phyloP scores from a whole-genome alignment of 23 tunicate species.

The Ciona savignyi region DNA sequence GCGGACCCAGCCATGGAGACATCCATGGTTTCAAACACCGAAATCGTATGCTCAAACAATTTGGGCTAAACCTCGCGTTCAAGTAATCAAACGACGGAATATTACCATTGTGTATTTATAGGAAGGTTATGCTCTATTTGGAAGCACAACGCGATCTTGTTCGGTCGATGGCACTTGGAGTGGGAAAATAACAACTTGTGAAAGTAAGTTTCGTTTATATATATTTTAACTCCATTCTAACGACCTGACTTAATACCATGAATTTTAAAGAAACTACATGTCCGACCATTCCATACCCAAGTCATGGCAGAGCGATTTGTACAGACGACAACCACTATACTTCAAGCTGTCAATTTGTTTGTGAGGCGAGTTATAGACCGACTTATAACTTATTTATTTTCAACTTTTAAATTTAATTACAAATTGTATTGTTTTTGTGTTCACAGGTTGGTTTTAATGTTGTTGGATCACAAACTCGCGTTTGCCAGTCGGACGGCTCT shows the following conservation, averaged over 20 bases:
- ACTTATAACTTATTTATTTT: too few relatives aligned
- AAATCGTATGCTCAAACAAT: too few relatives aligned
- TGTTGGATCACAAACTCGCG: slow-evolving; percentile 27
- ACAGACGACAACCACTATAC: slow-evolving; percentile 47
- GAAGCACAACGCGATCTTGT: slow-evolving; percentile 1
- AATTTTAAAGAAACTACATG: slow-evolving; percentile 53
- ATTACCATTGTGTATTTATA: too few relatives aligned
- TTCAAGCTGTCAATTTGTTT: slow-evolving; percentile 69
- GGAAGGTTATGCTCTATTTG: slow-evolving; percentile 4
- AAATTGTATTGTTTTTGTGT: too few relatives aligned
- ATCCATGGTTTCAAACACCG: too few relatives aligned
- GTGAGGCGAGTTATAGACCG: slow-evolving; percentile 58
- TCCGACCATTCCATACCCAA: slow-evolving; percentile 48
- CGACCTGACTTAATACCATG: too few relatives aligned
- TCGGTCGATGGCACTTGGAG: not conserved
- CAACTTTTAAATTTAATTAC: too few relatives aligned
- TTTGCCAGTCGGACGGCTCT: slow-evolving; percentile 31
- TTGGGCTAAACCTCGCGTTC: too few relatives aligned
- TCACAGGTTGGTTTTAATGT: slow-evolving; percentile 63
- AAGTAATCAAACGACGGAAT: too few relatives aligned
- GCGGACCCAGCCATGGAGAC: too few relatives aligned
- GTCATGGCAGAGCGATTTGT: slow-evolving; percentile 83
- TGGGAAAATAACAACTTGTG: not conserved
- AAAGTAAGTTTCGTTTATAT: not conserved
- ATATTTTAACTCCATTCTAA: not conserved